Percentiles rank a stretch among this genome's conserved stretches.
These are phyloP conservation scores for Molothrus aeneus DNA, from an alignment of 2,797 vertebrate species.

Conservation along the genomic window DNA sequence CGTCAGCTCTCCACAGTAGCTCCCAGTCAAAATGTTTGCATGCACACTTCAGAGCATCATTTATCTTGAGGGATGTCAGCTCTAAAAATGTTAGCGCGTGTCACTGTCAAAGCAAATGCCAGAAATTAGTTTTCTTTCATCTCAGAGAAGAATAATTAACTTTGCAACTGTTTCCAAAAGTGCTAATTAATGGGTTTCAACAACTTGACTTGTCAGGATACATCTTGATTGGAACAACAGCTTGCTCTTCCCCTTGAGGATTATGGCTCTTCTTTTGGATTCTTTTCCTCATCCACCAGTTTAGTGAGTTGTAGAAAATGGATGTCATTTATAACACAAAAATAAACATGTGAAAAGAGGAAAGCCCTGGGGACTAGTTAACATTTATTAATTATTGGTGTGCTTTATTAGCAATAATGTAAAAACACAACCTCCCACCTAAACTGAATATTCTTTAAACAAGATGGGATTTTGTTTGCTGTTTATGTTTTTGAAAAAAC, in stretches of 20 bases:
- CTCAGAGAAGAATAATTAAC: conserved; percentile 84
- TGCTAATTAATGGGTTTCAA: conserved; percentile 85
- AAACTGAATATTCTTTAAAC: neutral
- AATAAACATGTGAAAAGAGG: conserved; percentile 43
- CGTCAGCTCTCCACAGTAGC: neutral
- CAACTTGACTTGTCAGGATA: conserved; percentile 81
- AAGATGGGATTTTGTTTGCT: neutral
- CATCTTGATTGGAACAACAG: conserved; percentile 68
- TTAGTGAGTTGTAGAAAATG: conserved; percentile 41
- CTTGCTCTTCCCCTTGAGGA: conserved; percentile 64
- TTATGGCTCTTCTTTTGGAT: conserved; percentile 59
- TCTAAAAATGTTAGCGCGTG: conserved; percentile 82
- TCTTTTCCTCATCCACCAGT: neutral
- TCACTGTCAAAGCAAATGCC: conserved; percentile 85
- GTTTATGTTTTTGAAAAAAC: neutral
- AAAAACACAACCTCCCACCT: neutral
- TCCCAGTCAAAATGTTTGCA: conserved; percentile 78
- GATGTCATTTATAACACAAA: conserved; percentile 36
- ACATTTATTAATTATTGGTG: conserved; percentile 47
- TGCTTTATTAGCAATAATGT: conserved; percentile 17
- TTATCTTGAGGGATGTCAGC: conserved; percentile 83
- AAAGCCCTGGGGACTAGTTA: neutral
- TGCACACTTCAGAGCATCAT: conserved; percentile 76
- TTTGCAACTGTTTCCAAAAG: conserved; percentile 85
- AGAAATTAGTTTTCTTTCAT: conserved; percentile 84